A percentile compares a stretch with the other conserved stretches of the same genome.
phyloP scores from a whole-genome alignment of 1,140 invertebrate species.

The Phthorimaea operculella region DNA sequence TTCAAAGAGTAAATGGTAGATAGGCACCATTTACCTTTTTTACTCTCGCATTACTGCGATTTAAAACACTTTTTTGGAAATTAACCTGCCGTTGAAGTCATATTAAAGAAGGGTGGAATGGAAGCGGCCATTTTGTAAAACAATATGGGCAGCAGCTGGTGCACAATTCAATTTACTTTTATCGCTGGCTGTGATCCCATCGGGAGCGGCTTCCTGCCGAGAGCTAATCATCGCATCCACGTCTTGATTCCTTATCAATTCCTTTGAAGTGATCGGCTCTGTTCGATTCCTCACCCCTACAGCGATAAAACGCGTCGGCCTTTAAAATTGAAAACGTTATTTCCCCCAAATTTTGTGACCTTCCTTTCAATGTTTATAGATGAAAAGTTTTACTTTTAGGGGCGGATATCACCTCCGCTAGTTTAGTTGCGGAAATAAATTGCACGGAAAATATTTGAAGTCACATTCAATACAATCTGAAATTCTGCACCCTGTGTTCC shows the following conservation, averaged over 20 bases:
- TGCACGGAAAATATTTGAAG: too few species aligned
- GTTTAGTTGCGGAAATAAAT: too few species aligned
- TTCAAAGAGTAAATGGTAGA: not conserved
- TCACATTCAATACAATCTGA: too few species aligned
- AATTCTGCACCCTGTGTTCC: too few species aligned
- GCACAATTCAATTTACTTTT: conserved; percentile 65
- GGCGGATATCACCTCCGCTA: too few species aligned
- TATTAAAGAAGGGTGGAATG: conserved; percentile 19
- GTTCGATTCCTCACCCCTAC: not conserved
- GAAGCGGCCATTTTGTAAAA: conserved; percentile 35
- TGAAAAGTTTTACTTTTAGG: too few species aligned
- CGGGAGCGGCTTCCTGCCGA: conserved; percentile 35
- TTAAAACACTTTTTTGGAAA: not conserved
- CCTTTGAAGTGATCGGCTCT: conserved; percentile 4
- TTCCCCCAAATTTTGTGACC: not conserved
- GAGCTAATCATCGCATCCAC: conserved; percentile 50
- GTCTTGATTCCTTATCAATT: conserved; percentile 24
- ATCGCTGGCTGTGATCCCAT: conserved; percentile 43
- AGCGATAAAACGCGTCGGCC: not conserved
- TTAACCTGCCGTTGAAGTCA: conserved; percentile 10
- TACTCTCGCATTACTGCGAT: not conserved
- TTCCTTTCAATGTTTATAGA: too few species aligned
- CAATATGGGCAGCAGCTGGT: conserved; percentile 28
- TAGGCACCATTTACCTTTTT: too few species aligned
- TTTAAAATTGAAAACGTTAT: not conserved